Conservation (phyloP, 1,140 invertebrate genomes). For the Listronotus oregonensis region DNA sequence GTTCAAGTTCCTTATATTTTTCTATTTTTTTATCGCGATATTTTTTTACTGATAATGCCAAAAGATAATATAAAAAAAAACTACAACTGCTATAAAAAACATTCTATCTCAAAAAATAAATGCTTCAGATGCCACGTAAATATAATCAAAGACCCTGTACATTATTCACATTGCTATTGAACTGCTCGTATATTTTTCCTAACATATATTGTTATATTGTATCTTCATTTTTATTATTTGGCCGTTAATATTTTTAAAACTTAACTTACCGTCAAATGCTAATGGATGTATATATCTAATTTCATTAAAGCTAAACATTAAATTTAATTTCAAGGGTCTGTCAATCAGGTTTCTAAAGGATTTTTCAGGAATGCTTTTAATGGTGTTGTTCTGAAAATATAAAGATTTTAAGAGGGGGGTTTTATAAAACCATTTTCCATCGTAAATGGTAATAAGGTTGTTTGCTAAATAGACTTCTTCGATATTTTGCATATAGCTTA, state of each 20-base stretch:
- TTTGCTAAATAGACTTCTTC: constrained; percentile 21
- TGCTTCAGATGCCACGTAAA: too few species aligned
- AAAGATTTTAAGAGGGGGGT: constrained; percentile 18
- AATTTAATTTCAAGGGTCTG: constrained; percentile 4
- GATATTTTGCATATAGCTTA: constrained; percentile 25
- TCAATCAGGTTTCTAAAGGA: constrained; percentile 29
- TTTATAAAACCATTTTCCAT: constrained; percentile 22
- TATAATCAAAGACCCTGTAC: too few species aligned
- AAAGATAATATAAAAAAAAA: too few species aligned
- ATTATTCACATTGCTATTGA: too few species aligned
- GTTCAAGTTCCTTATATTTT: too few species aligned
- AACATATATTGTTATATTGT: too few species aligned
- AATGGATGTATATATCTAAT: constrained; percentile 20
- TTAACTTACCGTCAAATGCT: constrained; percentile 18
- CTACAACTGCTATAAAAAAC: too few species aligned
- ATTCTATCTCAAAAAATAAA: too few species aligned
- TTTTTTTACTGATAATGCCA: too few species aligned
- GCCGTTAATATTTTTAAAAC: background rate
- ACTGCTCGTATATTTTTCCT: too few species aligned
- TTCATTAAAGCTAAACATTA: constrained; percentile 25
- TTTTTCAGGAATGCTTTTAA: constrained; percentile 14
- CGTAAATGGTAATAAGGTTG: constrained; percentile 18
- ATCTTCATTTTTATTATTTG: background rate
- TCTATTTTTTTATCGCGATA: too few species aligned
- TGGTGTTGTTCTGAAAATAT: constrained; percentile 31